Evolutionary conservation across 2,797 vertebrate species (phyloP).

Genomic region (Sitta carolinensis): DNA sequence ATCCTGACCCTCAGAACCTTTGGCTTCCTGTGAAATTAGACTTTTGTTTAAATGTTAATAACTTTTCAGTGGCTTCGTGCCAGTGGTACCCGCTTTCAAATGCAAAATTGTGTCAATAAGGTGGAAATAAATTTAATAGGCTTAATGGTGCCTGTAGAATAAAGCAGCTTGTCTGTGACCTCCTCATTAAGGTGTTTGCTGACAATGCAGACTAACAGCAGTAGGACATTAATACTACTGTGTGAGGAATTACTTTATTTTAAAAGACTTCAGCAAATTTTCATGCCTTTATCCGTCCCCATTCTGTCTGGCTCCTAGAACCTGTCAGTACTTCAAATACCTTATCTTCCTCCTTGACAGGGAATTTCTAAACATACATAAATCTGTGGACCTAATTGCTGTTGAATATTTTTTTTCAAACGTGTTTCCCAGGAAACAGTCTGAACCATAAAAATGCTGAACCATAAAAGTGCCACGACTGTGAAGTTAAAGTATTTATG

Average conservation of each 20-base stretch:
- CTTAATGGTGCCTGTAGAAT: neutral
- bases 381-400: neutral
- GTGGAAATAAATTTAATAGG: constrained; percentile 27
- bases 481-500: neutral
- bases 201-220: constrained; percentile 4
- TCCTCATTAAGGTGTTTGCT: constrained; percentile 55
- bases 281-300: neutral
- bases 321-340: neutral
- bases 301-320: constrained; percentile 22
- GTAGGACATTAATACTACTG: neutral
- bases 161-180: neutral
- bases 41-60: constrained; percentile 11
- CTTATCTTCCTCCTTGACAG: neutral
- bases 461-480: neutral
- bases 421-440: neutral
- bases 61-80: neutral
- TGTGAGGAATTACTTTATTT: constrained; percentile 32
- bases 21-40: neutral
- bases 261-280: constrained; percentile 33
- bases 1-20: neutral
- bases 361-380: neutral
- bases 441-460: neutral
- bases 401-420: neutral
- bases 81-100: neutral
- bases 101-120: constrained; percentile 14